A percentile compares a stretch with the other conserved stretches of the same genome.
Conservation (phyloP, 2,113 vertebrate genomes). For the Silurus glanis region DNA sequence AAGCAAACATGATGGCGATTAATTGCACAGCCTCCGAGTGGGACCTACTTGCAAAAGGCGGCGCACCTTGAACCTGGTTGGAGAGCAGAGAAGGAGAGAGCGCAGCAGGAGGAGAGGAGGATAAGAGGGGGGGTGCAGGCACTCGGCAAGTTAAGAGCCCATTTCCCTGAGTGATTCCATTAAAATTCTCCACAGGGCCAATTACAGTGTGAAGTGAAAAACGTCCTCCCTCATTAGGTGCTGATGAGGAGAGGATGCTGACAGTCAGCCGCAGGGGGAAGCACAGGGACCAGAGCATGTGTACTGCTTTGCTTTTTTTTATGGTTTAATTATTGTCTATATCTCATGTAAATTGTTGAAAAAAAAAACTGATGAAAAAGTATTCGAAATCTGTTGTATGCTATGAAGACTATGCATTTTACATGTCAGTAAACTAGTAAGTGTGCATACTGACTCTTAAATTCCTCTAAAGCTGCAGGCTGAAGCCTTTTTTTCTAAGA, state of each 20-base stretch:
- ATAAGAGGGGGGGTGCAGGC: slow-evolving; percentile 6
- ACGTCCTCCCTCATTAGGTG: slow-evolving; percentile 53
- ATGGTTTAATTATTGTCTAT: slow-evolving; percentile 2
- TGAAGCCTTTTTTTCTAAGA: not conserved
- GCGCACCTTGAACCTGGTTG: slow-evolving; percentile 28
- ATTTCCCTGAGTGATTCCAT: slow-evolving; percentile 55
- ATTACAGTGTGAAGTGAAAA: slow-evolving; percentile 53
- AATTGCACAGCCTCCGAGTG: slow-evolving; percentile 60
- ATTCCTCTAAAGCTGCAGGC: slow-evolving; percentile 1
- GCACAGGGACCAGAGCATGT: not conserved
- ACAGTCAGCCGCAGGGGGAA: slow-evolving; percentile 23
- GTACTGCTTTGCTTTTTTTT: slow-evolving; percentile 5
- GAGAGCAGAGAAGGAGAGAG: slow-evolving; percentile 12
- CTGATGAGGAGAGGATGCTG: slow-evolving; percentile 42
- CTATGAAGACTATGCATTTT: not conserved
- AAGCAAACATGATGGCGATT: slow-evolving; percentile 71
- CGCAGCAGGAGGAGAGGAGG: not conserved
- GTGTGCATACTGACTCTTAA: no score
- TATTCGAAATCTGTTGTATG: not conserved
- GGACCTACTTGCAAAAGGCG: slow-evolving; percentile 31
- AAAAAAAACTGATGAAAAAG: not conserved
- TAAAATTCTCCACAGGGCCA: slow-evolving; percentile 54
- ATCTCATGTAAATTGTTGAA: not conserved
- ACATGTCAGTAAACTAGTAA: not conserved
- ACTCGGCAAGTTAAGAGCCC: slow-evolving; percentile 45